These are phyloP conservation scores for Zapornia atra DNA, from an alignment of 2,113 vertebrate genomes.

Conservation along the genomic window DNA sequence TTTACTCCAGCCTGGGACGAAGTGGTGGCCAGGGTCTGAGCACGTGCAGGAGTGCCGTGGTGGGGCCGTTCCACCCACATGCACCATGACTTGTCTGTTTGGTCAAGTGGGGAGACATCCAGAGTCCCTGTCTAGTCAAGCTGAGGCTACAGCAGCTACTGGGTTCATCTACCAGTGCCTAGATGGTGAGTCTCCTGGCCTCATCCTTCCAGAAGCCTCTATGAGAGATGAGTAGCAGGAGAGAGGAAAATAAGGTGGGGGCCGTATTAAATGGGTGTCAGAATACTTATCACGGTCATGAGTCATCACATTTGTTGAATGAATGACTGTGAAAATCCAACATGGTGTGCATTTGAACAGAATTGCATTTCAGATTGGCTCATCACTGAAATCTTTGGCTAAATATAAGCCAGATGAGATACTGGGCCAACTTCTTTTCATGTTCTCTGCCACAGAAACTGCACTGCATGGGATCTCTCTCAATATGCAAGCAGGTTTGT, in stretches of 20 bases:
- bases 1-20: not conserved
- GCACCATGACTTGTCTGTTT: rapidly evolving
- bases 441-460: not conserved
- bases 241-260: not conserved
- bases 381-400: not conserved
- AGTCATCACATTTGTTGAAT: not conserved
- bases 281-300: not conserved
- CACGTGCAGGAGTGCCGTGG: rapidly evolving
- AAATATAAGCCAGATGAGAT: not conserved
- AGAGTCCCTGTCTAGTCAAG: not conserved
- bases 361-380: not conserved
- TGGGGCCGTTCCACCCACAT: not conserved
- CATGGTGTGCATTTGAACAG: not conserved
- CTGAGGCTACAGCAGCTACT: not conserved
- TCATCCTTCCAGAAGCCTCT: not conserved
- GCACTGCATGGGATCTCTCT: not conserved
- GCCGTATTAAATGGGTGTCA: not conserved
- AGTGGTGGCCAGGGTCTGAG: not conserved
- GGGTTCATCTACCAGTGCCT: not conserved
- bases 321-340: not conserved
- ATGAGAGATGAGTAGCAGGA: not conserved
- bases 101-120: not conserved
- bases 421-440: not conserved
- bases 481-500: not conserved
- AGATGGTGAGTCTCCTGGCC: not conserved